These are phyloP conservation scores for Ditula angustiorana DNA, from an alignment of 2,888 invertebrate species.

Conservation along the genomic window DNA sequence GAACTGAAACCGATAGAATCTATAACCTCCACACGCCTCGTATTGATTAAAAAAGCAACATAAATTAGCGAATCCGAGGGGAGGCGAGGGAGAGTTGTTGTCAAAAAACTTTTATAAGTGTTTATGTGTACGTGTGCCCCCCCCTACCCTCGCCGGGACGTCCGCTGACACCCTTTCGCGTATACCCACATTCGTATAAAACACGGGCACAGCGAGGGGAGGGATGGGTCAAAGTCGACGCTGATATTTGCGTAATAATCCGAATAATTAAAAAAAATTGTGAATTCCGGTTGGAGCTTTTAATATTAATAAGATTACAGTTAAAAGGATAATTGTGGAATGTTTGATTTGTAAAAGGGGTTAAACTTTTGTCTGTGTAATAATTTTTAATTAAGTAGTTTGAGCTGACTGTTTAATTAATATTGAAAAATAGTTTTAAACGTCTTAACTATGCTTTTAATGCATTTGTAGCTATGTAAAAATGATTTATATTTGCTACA, in stretches of 20 bases:
- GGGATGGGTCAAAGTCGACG: slow-evolving; percentile 45
- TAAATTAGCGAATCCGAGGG: slow-evolving; percentile 84
- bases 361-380: too few relatives aligned
- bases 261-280: background rate
- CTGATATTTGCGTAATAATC: background rate
- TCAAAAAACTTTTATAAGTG: slow-evolving; percentile 86
- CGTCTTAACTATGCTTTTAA: too few relatives aligned
- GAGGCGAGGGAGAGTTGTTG: slow-evolving; percentile 73
- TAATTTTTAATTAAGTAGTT: too few relatives aligned
- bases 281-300: too few relatives aligned
- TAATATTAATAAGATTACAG: too few relatives aligned
- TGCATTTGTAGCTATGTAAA: too few relatives aligned
- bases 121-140: slow-evolving; percentile 79
- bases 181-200: slow-evolving; percentile 83
- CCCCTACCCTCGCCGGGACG: slow-evolving; percentile 49
- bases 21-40: slow-evolving; percentile 64
- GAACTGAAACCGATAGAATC: slow-evolving; percentile 64
- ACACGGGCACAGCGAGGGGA: slow-evolving; percentile 64
- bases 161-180: slow-evolving; percentile 82
- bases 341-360: too few relatives aligned
- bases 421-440: too few relatives aligned
- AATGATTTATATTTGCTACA: too few relatives aligned
- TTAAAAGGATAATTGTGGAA: too few relatives aligned
- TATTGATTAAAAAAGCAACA: slow-evolving; percentile 86
- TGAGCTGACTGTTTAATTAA: too few relatives aligned